Conservation (phyloP, 2,113 vertebrate genomes). For the Greenwoodochromis staneri region DNA sequence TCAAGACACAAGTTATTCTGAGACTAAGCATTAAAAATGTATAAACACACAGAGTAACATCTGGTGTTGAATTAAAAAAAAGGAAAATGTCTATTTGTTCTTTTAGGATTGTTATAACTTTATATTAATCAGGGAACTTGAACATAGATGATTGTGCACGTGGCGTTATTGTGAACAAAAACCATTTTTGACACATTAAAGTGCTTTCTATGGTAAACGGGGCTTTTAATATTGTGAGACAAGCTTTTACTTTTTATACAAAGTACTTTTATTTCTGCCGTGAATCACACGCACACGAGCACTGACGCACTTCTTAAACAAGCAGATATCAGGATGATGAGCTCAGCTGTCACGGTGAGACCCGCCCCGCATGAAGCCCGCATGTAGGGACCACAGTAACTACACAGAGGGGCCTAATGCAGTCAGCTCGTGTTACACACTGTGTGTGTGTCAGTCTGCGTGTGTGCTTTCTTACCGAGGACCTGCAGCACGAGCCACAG, state of each 20-base stretch:
- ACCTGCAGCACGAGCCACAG: neutral
- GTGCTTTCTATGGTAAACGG: neutral
- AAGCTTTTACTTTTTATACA: fast-evolving
- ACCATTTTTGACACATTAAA: no score
- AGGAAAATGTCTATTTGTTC: neutral
- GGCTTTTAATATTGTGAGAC: neutral
- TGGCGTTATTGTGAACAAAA: neutral
- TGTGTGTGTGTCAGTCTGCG: neutral
- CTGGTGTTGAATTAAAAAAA: neutral
- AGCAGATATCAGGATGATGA: no score
- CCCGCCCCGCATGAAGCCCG: fast-evolving
- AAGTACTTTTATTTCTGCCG: neutral
- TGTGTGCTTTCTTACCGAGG: neutral
- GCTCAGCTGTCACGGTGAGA: neutral
- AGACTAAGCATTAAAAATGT: neutral
- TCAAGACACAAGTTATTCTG: neutral
- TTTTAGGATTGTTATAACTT: neutral
- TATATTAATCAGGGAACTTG: neutral
- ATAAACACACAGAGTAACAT: neutral
- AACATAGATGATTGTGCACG: neutral
- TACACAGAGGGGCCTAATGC: no score
- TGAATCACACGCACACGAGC: neutral
- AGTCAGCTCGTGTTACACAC: fast-evolving
- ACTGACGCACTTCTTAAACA: no score
- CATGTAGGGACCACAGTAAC: no score